These are phyloP conservation scores for Lobophora halterata DNA, from an alignment of 2,888 invertebrate genomes.

Conservation along the genomic window DNA sequence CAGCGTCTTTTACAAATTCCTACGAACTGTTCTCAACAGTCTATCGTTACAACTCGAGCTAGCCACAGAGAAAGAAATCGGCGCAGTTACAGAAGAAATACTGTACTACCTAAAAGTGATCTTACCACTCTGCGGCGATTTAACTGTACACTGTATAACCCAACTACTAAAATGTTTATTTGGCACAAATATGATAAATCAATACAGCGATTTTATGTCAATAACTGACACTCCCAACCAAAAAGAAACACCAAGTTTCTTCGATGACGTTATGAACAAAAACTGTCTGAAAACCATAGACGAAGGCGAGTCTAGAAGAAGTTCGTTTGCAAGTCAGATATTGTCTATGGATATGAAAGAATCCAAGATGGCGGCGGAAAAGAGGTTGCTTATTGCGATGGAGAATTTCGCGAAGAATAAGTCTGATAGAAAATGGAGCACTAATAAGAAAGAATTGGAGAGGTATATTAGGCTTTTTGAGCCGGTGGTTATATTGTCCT, in stretches of 20 bases:
- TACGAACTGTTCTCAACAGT: slow-evolving; percentile 83
- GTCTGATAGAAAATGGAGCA: slow-evolving; percentile 71
- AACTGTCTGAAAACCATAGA: slow-evolving; percentile 38
- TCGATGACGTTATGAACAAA: slow-evolving; percentile 56
- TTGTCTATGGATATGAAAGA: slow-evolving; percentile 54
- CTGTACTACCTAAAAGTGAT: slow-evolving; percentile 87
- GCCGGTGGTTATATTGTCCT: slow-evolving; percentile 95
- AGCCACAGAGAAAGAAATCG: slow-evolving; percentile 85
- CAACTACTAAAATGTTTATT: slow-evolving; percentile 89
- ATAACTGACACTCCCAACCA: slow-evolving; percentile 44
- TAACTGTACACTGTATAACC: slow-evolving; percentile 87
- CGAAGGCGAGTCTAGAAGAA: slow-evolving; percentile 48
- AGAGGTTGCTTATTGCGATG: slow-evolving; percentile 60
- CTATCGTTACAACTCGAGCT: slow-evolving; percentile 87
- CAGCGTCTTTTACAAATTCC: slow-evolving; percentile 86
- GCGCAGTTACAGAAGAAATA: slow-evolving; percentile 89
- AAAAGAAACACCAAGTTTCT: slow-evolving; percentile 42
- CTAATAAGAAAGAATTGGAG: slow-evolving; percentile 79
- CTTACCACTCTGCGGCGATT: slow-evolving; percentile 85
- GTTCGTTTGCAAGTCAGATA: slow-evolving; percentile 62
- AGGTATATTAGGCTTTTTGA: slow-evolving; percentile 96
- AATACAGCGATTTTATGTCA: slow-evolving; percentile 63
- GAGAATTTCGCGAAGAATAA: slow-evolving; percentile 72
- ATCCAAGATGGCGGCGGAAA: slow-evolving; percentile 59
- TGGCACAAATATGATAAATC: slow-evolving; percentile 84